A percentile compares a stretch with the other conserved stretches of the same genome.
These are phyloP conservation scores for Bufotes viridis DNA, from an alignment of 2,797 vertebrate genomes.

Conservation along the genomic window DNA sequence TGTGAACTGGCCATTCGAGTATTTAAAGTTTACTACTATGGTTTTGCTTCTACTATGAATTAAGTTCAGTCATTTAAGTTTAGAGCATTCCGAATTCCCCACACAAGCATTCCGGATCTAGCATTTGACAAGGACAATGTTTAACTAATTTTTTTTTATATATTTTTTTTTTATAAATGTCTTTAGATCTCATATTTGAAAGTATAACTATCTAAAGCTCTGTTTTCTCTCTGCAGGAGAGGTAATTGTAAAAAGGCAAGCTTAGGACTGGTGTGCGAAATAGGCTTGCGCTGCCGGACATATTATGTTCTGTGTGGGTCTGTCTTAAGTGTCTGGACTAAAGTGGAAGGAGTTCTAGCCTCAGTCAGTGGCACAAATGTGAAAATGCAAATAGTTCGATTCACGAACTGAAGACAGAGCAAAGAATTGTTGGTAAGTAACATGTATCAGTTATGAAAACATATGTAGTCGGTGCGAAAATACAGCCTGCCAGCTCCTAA, in stretches of 20 bases:
- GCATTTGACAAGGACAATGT: too few species aligned
- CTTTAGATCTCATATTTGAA: not conserved
- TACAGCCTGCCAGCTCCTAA: too few species aligned
- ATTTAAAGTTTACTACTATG: too few species aligned
- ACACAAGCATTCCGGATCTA: too few species aligned
- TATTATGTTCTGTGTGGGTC: constrained; percentile 97
- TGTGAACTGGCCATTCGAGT: too few species aligned
- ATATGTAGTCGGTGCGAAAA: not conserved
- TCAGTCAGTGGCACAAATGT: constrained; percentile 95
- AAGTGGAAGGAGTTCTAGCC: constrained; percentile 93
- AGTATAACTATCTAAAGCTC: not conserved
- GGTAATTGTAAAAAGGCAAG: constrained; percentile 97
- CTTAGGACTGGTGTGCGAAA: constrained; percentile 91
- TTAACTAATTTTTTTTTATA: too few species aligned
- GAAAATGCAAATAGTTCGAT: constrained; percentile 97
- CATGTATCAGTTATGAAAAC: not conserved
- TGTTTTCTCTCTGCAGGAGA: constrained; percentile 77
- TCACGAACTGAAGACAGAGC: constrained; percentile 94
- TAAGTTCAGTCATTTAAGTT: too few species aligned
- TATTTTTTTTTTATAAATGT: too few species aligned
- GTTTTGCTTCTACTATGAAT: too few species aligned
- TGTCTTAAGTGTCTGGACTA: constrained; percentile 97
- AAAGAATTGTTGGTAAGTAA: constrained; percentile 93
- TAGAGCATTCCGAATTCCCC: too few species aligned
- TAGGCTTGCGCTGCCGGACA: constrained; percentile 91